phyloP scores from a whole-genome alignment of 2,888 invertebrate genomes.

The Ormyrus nitidulus region DNA sequence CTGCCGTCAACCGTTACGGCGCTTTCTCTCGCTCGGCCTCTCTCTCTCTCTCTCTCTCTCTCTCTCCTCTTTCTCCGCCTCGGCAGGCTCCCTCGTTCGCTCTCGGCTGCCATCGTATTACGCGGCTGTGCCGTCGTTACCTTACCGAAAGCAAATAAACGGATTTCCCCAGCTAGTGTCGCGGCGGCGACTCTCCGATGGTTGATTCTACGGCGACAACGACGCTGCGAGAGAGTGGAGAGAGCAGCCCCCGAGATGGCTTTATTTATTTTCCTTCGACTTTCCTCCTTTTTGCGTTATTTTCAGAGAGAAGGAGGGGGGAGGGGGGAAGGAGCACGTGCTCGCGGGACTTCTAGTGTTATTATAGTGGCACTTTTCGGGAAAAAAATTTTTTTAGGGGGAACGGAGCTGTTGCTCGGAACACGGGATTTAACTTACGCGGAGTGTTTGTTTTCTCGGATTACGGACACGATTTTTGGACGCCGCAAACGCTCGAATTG shows the following conservation, averaged over 20 bases:
- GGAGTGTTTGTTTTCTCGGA: too few relatives aligned
- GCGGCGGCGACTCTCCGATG: not conserved
- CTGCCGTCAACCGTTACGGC: constrained; percentile 62
- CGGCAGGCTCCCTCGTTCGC: not conserved
- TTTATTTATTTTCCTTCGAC: constrained; percentile 45
- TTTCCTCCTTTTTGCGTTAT: not conserved
- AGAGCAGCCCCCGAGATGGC: not conserved
- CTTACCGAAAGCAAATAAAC: constrained; percentile 55
- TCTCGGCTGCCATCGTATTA: constrained; percentile 32
- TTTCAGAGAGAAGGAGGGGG: not conserved
- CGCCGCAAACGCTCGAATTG: too few relatives aligned
- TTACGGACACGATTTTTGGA: too few relatives aligned
- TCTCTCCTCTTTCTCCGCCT: not conserved
- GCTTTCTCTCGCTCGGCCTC: constrained; percentile 4
- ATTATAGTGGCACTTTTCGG: not conserved
- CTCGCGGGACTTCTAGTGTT: not conserved
- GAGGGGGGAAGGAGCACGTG: not conserved
- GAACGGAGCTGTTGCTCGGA: too few relatives aligned
- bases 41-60: constrained; percentile 4
- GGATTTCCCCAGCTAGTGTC: constrained; percentile 48
- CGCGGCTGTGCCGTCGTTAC: constrained; percentile 37
- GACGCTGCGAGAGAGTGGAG: not conserved
- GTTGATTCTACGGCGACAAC: constrained; percentile 23
- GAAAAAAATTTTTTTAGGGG: too few relatives aligned
- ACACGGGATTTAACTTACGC: not conserved